These are phyloP conservation scores for Ailuropoda melanoleuca DNA, from an alignment of 2,113 vertebrate species.

Conservation along the genomic window DNA sequence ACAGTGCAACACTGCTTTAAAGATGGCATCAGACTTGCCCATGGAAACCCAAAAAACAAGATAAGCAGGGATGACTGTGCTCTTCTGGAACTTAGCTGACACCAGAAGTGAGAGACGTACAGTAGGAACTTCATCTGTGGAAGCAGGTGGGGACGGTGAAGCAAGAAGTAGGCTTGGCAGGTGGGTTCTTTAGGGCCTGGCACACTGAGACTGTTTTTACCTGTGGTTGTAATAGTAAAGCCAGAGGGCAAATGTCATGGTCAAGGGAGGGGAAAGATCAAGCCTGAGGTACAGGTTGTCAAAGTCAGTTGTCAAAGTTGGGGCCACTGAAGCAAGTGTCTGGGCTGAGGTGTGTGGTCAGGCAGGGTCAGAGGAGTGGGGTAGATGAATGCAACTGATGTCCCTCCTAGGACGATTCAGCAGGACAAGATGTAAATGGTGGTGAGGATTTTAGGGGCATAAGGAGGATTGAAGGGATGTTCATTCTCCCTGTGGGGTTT, in stretches of 20 bases:
- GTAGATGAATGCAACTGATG: neutral
- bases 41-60: neutral
- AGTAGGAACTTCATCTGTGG: neutral
- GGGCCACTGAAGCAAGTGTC: neutral
- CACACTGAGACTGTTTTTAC: neutral
- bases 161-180: neutral
- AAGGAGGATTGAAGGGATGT: neutral
- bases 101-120: neutral
- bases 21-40: neutral
- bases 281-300: neutral
- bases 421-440: neutral
- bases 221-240: neutral
- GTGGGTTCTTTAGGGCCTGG: neutral
- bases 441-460: neutral
- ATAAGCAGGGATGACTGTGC: neutral
- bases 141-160: neutral
- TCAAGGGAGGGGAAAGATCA: neutral
- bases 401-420: too few species aligned
- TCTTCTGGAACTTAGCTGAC: neutral
- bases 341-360: neutral
- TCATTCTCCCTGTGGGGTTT: neutral
- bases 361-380: neutral
- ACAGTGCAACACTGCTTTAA: neutral
- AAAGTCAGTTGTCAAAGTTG: neutral
- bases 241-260: neutral